Evolutionary conservation across 2,797 vertebrate genomes (phyloP), one percentile per base, ranked within the genome.

Genomic region (Huso huso): DNA sequence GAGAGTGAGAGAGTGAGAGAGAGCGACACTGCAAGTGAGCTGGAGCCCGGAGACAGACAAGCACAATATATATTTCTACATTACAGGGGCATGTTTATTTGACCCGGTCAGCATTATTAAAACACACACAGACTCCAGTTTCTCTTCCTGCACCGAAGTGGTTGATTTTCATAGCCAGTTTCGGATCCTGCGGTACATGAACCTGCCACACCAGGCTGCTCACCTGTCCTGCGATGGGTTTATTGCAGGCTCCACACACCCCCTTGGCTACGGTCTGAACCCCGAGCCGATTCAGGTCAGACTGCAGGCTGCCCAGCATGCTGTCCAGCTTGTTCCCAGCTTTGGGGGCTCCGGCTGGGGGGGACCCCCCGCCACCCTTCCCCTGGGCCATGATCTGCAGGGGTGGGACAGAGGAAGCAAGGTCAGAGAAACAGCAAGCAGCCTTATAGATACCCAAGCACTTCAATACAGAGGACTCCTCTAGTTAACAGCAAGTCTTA

Each of bases 231-330:
- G 92, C 93, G 4, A 97, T 97, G 51, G 95, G 94, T 77, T 97
- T 97, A 84, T 94, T 96, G 90, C 95, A 97, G 81, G 95, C 94
- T 68, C 94, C 95, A 5, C 95, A 97, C 55, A 97, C 94, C 0
- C 95, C 95, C 81, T 97, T 97, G 76, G 95, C 95, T 48, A 94
- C 92, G 0, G 94, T 97, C 73, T 95, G 93, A 10, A 96, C 94
- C 0, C 95, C 95, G 12, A 96, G 86, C 72, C 90, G 90, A 78
- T 97, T 95, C 73, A 97, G 89, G 81, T 97, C 95, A 0, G 94
- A 96, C 81, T 97, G 95, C 66, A 97, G 88, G 79, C 93, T 97
- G 65, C 94, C 95, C 78, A 97, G 81, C 95, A 97, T 97, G 85
- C 93, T 97, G 82, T 97, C 95, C 66, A 97, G 84, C 81, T 97